Conservation (phyloP, 2,888 invertebrate genomes). For the Epiblema foenella region DNA sequence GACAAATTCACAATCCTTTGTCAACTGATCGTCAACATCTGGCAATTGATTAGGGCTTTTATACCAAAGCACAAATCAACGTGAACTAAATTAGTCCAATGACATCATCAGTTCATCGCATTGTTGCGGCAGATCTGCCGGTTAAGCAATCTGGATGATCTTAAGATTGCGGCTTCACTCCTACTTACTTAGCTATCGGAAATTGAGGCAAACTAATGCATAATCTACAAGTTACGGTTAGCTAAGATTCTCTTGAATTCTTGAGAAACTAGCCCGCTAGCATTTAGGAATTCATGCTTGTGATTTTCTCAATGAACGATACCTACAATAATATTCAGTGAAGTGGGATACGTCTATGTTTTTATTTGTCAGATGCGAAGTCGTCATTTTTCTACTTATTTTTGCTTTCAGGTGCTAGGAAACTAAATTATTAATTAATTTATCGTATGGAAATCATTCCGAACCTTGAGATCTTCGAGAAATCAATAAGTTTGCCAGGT, state of each 20-base stretch:
- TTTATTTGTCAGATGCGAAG: not conserved
- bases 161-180: slow-evolving; percentile 38
- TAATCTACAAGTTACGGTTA: slow-evolving; percentile 22
- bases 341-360: no score
- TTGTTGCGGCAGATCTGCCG: slow-evolving; percentile 35
- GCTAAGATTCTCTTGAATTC: slow-evolving; percentile 22
- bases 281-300: not conserved
- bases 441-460: no score
- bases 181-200: slow-evolving; percentile 35
- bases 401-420: not conserved
- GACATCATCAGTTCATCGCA: slow-evolving; percentile 36
- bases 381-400: not conserved
- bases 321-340: no score
- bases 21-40: slow-evolving; percentile 25
- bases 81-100: slow-evolving; percentile 36
- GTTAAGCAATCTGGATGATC: slow-evolving; percentile 41
- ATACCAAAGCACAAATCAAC: slow-evolving; percentile 29
- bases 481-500: no score
- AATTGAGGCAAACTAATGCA: slow-evolving; percentile 26
- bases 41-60: slow-evolving; percentile 41
- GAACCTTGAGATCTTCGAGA: no score
- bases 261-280: slow-evolving; percentile 1
- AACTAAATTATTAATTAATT: no score
- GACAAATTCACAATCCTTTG: slow-evolving; percentile 32
- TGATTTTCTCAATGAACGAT: not conserved